Conservation (phyloP, 1,140 invertebrate species). For the Hyphantria cunea region DNA sequence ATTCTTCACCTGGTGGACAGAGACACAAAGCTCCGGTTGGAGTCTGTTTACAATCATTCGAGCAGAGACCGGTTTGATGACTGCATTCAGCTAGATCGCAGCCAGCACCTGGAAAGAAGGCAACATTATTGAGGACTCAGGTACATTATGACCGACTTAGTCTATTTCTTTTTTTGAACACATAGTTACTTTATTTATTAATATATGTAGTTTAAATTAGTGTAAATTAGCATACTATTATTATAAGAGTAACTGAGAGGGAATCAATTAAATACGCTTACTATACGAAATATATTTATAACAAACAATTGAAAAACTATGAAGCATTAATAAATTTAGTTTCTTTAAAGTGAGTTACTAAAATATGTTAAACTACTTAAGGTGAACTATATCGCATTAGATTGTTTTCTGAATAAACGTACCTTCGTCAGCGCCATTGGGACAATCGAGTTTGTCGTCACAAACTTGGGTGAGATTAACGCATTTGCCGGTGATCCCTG, state of each 20-base stretch:
- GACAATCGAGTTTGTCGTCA: slow-evolving; percentile 93
- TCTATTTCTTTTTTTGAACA: too few relatives aligned
- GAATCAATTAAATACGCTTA: too few relatives aligned
- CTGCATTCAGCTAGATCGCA: slow-evolving; percentile 91
- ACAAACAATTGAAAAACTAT: too few relatives aligned
- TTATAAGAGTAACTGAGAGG: too few relatives aligned
- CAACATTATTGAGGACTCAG: not conserved
- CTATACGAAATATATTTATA: too few relatives aligned
- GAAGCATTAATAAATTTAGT: too few relatives aligned
- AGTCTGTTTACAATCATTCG: slow-evolving; percentile 94
- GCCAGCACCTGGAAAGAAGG: slow-evolving; percentile 75
- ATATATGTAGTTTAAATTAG: too few relatives aligned
- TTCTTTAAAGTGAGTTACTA: too few relatives aligned
- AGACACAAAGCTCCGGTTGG: slow-evolving; percentile 94
- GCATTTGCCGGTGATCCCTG: slow-evolving; percentile 88
- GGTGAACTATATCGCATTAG: not conserved
- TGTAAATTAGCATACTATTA: too few relatives aligned
- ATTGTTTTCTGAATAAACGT: slow-evolving; percentile 25
- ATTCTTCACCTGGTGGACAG: slow-evolving; percentile 92
- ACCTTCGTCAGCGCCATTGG: slow-evolving; percentile 96
- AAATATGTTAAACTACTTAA: too few relatives aligned
- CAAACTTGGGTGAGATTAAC: slow-evolving; percentile 92
- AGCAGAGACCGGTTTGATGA: slow-evolving; percentile 88
- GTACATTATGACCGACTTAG: too few relatives aligned
- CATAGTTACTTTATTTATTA: too few relatives aligned